Percentiles rank a stretch among this genome's conserved stretches.
Conservation (phyloP, 1,140 invertebrate species). For the Coptotermes formosanus region DNA sequence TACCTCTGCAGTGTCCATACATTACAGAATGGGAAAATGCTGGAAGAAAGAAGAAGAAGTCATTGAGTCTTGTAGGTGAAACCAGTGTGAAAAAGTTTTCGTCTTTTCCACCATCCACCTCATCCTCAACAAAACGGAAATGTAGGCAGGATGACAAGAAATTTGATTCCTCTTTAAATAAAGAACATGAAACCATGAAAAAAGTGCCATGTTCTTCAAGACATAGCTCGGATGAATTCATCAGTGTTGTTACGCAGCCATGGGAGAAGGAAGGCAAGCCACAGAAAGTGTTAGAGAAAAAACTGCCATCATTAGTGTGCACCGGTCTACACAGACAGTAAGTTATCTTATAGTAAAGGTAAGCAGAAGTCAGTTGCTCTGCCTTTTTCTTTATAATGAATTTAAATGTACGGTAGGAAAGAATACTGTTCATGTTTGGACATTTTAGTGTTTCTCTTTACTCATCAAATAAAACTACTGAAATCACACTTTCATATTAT, state of each 20-base stretch:
- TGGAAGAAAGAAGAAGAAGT: neutral
- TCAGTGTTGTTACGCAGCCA: neutral
- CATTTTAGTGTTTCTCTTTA: too few relatives aligned
- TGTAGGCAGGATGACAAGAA: neutral
- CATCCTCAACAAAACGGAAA: neutral
- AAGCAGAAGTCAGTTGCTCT: too few relatives aligned
- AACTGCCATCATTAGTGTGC: slow-evolving; percentile 37
- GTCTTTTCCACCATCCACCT: neutral
- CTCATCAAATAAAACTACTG: too few relatives aligned
- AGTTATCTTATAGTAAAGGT: slow-evolving; percentile 23
- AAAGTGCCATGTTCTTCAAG: neutral
- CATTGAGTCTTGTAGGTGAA: neutral
- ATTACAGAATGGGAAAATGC: neutral
- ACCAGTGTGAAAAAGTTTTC: neutral
- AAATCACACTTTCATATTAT: too few relatives aligned
- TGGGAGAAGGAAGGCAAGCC: neutral
- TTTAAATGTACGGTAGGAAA: too few relatives aligned
- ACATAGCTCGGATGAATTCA: neutral
- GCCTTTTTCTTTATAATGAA: too few relatives aligned
- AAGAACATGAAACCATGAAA: neutral
- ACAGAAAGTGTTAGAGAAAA: neutral
- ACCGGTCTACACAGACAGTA: slow-evolving; percentile 40
- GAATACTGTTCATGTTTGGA: too few relatives aligned
- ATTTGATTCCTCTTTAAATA: neutral
- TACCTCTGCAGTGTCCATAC: neutral